phyloP scores from a whole-genome alignment of 2,888 invertebrate genomes.

The Acanthosepion pharaonis region DNA sequence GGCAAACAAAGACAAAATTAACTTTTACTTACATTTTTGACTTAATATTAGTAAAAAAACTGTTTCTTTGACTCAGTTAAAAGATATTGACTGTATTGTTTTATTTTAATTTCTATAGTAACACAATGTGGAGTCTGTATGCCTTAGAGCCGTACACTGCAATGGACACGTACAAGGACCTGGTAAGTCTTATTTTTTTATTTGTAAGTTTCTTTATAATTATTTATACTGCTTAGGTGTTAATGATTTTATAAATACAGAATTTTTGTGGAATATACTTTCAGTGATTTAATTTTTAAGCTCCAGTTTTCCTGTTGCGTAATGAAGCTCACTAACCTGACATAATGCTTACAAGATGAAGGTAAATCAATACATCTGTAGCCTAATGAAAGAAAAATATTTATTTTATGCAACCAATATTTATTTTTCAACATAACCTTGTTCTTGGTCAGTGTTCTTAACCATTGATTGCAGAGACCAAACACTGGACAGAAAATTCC shows the following conservation, averaged over 20 bases:
- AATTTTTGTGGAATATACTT: neutral
- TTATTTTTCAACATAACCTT: no score
- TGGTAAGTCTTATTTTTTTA: slow-evolving; percentile 73
- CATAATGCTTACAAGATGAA: neutral
- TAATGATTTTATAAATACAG: neutral
- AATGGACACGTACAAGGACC: slow-evolving; percentile 81
- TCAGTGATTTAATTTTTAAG: neutral
- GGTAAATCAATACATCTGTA: neutral
- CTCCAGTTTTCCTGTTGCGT: neutral
- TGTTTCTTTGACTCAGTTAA: neutral
- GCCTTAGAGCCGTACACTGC: slow-evolving; percentile 81
- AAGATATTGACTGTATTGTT: neutral
- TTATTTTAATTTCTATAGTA: neutral
- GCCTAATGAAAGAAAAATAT: no score
- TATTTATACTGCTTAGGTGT: neutral
- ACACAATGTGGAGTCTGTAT: slow-evolving; percentile 82
- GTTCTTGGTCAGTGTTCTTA: no score
- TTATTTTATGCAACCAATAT: no score
- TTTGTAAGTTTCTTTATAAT: neutral
- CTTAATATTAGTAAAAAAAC: neutral
- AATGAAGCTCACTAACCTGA: neutral
- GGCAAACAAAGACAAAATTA: neutral
- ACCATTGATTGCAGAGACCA: no score
- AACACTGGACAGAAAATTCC: no score
- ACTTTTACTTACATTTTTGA: neutral